Conservation (phyloP, 2,888 invertebrate species). For the Drosophila heteroneura region DNA sequence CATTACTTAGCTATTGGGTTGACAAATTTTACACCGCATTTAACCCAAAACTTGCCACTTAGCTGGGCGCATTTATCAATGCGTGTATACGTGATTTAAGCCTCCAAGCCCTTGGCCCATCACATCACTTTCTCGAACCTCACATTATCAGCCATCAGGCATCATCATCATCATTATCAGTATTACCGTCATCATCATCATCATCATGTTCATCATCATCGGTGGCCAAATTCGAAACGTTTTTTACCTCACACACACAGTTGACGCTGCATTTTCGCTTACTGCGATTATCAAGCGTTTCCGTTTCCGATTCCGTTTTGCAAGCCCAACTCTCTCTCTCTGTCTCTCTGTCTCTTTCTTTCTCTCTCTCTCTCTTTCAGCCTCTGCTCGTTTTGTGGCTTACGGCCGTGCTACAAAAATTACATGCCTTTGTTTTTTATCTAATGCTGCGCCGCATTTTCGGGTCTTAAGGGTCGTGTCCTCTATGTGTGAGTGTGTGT, state of each 20-base stretch:
- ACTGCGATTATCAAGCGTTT: conserved; percentile 74
- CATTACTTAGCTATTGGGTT: conserved; percentile 40
- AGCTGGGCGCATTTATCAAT: conserved; percentile 68
- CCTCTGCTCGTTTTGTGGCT: conserved; percentile 65
- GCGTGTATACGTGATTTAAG: conserved; percentile 69
- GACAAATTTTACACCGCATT: conserved; percentile 68
- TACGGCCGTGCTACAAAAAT: conserved; percentile 66
- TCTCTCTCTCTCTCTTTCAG: conserved; percentile 32
- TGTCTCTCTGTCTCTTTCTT: conserved; percentile 8
- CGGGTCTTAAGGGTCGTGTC: conserved; percentile 62
- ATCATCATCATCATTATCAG: conserved; percentile 28
- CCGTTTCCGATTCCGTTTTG: conserved; percentile 64
- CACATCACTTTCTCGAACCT: conserved; percentile 12
- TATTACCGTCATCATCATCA: conserved; percentile 31
- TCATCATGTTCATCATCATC: conserved; percentile 22
- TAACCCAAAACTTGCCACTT: conserved; percentile 76
- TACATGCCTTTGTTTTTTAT: conserved; percentile 77
- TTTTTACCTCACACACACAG: conserved; percentile 45
- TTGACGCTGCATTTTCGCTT: conserved; percentile 73
- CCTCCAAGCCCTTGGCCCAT: conserved; percentile 9
- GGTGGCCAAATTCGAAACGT: conserved; percentile 49
- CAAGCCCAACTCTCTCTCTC: conserved; percentile 14
- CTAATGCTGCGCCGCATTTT: conserved; percentile 63
- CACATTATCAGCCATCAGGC: conserved; percentile 56
- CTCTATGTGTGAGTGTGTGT: neutral